Conservation (phyloP, 64 coral and sea anemone species). For the Hydrozoanthus tunicans region DNA sequence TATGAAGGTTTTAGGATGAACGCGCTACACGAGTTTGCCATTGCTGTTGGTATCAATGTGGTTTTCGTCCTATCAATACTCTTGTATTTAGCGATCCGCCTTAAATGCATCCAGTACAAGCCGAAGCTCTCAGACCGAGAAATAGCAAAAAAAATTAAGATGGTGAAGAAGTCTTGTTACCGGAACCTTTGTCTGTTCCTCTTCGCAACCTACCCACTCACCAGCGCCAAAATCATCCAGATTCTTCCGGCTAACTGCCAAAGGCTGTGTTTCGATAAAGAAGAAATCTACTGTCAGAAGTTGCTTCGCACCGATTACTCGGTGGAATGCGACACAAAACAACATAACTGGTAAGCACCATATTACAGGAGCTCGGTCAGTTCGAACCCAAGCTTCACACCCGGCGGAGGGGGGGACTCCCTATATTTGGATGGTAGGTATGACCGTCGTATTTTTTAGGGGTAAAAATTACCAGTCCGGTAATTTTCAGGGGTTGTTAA, state of each 20-base stretch:
- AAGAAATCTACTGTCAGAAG: slow-evolving; percentile 6
- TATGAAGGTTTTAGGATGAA: slow-evolving; percentile 34
- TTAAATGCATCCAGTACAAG: slow-evolving; percentile 21
- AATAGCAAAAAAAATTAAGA: slow-evolving; percentile 6
- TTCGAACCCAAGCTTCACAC: no score
- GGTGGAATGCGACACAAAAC: slow-evolving; percentile 48
- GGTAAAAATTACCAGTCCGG: no score
- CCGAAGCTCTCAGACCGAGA: neutral
- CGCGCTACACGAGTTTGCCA: slow-evolving; percentile 44
- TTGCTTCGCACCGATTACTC: slow-evolving; percentile 68
- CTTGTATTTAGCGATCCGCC: slow-evolving; percentile 44
- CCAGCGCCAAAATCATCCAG: slow-evolving; percentile 59
- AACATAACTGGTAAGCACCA: slow-evolving; percentile 24
- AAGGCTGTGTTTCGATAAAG: slow-evolving; percentile 46
- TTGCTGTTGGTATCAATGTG: slow-evolving; percentile 46
- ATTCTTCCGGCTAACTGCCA: slow-evolving; percentile 58
- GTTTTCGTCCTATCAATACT: slow-evolving; percentile 39
- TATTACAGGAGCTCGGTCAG: no score
- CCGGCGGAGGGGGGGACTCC: no score
- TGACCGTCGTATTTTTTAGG: no score
- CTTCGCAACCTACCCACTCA: slow-evolving; percentile 68
- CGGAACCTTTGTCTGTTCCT: slow-evolving; percentile 66
- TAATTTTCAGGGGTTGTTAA: no score
- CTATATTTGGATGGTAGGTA: no score
- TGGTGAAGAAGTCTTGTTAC: slow-evolving; percentile 57